Conservation (phyloP, 1,140 invertebrate species). For the Goniozus legneri region DNA sequence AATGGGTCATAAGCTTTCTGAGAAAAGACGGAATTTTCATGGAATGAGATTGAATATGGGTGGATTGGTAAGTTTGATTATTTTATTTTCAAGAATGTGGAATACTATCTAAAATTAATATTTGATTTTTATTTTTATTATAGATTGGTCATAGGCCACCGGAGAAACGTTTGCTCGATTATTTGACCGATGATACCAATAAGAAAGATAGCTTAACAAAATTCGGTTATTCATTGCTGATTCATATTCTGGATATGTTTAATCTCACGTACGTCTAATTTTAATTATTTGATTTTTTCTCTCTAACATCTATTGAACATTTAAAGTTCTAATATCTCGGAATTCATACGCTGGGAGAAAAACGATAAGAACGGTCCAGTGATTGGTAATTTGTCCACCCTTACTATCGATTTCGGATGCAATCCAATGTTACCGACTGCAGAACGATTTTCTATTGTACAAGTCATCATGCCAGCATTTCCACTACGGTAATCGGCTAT, state of each 20-base stretch:
- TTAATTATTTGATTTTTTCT: conserved; percentile 3
- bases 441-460: conserved; percentile 21
- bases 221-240: conserved; percentile 20
- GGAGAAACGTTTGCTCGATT: conserved; percentile 13
- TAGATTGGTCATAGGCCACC: conserved; percentile 11
- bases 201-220: conserved; percentile 17
- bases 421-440: conserved; percentile 1
- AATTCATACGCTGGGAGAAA: conserved; percentile 6
- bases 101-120: not conserved
- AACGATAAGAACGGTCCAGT: not conserved
- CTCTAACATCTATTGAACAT: conserved; percentile 11
- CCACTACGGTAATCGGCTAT: not conserved
- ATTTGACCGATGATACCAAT: conserved; percentile 8
- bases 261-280: conserved; percentile 19
- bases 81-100: conserved; percentile 1
- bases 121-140: not conserved
- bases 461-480: conserved; percentile 35
- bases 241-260: conserved; percentile 15
- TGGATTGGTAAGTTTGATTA: conserved; percentile 15
- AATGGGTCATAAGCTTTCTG: conserved; percentile 15
- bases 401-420: not conserved
- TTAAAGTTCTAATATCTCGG: not conserved
- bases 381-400: not conserved
- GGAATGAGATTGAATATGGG: conserved; percentile 17
- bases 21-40: conserved; percentile 22